A percentile compares a stretch with the other conserved stretches of the same genome.
Conservation (phyloP, 1,140 invertebrate species). For the Rhopalosiphum maidis region DNA sequence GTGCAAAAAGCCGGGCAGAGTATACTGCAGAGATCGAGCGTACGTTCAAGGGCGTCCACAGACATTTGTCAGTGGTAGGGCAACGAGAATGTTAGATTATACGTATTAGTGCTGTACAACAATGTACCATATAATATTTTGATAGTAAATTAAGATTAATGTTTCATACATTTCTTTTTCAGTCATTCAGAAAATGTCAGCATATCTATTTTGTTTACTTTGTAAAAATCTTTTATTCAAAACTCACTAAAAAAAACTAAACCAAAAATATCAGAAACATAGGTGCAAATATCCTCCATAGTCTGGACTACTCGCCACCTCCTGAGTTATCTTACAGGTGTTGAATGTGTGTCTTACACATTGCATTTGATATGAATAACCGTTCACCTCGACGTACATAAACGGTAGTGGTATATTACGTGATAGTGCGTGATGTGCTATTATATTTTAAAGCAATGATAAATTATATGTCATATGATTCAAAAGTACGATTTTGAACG, state of each 20-base stretch:
- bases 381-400: neutral
- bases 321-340: neutral
- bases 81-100: neutral
- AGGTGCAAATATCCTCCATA: neutral
- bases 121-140: neutral
- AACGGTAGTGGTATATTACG: neutral
- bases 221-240: neutral
- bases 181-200: neutral
- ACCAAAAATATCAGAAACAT: neutral
- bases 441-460: neutral
- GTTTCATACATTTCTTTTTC: neutral
- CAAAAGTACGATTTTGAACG: neutral
- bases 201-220: neutral
- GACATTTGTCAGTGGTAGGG: neutral
- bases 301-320: neutral
- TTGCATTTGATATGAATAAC: neutral
- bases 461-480: neutral
- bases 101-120: neutral
- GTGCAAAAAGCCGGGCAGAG: neutral
- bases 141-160: neutral
- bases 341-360: neutral
- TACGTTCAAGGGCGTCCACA: neutral
- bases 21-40: neutral
- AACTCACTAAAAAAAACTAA: neutral
- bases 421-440: neutral